Base-by-base conservation (phyloP, 2,113 vertebrate genomes). In the Lampris megalopsis region DNA sequence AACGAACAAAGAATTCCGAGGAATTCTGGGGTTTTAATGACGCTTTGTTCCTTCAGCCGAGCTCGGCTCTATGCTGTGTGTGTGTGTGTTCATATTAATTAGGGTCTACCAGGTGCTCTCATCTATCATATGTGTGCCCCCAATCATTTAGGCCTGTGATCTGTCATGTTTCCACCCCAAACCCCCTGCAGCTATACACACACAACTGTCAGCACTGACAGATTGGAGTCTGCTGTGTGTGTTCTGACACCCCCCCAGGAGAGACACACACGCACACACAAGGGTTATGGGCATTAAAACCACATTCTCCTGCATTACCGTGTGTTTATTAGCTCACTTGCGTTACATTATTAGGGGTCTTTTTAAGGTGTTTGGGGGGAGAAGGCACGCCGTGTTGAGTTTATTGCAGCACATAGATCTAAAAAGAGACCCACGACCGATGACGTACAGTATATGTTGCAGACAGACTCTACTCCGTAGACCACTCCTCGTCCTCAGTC, bases 191-290 rank as follows among this genome's bases (percentile, higher is more conserved):
- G 70, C 35, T 48, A 35, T 3, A 65, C 35, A 45, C 75, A 73
- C 59, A 60, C 9, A 67, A 63, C 83, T 88, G 82, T 88, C 91
- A 91, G 11, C 73, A 24, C 75, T 86, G 85, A 93, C 89, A 92
- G 90, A 93, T 93, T 87, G 80, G 87, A 72, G 54, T 63, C 60
- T 65, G 5, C 81, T 68, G 58, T 60, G 50, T 81, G 70, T 65
- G 59, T 72, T 79, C 70, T 24, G 56, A 36, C 38, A 35, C 50
- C 49, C 83, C 80, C 85, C 47, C 63, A 71, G 77, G 76, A 79
- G 9, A 58, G 61, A 84, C 68, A 41, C 40, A 80, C 62, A 69
- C 76, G 13, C 63, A 0, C 67, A 80, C 24, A 41, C 63, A 45
- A 82, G 86, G 86, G 68, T 84, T 80, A 81, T 79, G 77, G 77